Base-by-base conservation (phyloP, 1,140 invertebrate genomes). In the Aphis gossypii region DNA sequence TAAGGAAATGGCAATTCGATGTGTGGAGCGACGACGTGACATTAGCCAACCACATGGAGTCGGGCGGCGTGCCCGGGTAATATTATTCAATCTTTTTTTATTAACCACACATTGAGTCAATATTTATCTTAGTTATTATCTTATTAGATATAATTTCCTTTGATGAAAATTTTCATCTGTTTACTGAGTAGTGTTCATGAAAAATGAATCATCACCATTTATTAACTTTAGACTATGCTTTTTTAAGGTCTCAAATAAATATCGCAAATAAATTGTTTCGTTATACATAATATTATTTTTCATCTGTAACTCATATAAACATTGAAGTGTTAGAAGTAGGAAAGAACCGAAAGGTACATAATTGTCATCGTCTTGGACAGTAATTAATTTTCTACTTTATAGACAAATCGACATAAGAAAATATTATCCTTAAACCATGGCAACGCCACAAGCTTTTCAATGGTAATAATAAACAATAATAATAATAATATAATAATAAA, bases 1-100 rank as follows among this genome's bases (percentile, higher is more conserved):
- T 99, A 18, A 96, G 98, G 90, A 99, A 99, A 96, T 99, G 98
- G 99, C 99, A 99, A 96, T 99, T 98, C 95, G 99, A 99, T 96
- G 98, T 99, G 68, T 99, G 99, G 98, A 99, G 98, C 94, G 98
- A 99, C 96, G 99, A 99, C 95, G 99, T 99, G 95, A 99, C 98
- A 38, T 96, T 99, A 11, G 99, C 99, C 89, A 99, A 99, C 96
- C 97, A 99, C 95, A 99, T 99, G 98, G 99, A 99, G 96, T 98
- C 98, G 83, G 98, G 98, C 30, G 99, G 99, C 90, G 96, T 98
- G 88, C 98, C 99, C 21, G 98, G 99, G 98, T 99, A 95, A 96
- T 76, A 76, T 96, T 96, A 56, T 44, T 25, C n/a, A 41, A 90
- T 14, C 35, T 8, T 41, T 56, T 48, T 18, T 54, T 88, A 48